phyloP scores from a whole-genome alignment of 1,140 invertebrate genomes.

The Himalopsyche phryganea region DNA sequence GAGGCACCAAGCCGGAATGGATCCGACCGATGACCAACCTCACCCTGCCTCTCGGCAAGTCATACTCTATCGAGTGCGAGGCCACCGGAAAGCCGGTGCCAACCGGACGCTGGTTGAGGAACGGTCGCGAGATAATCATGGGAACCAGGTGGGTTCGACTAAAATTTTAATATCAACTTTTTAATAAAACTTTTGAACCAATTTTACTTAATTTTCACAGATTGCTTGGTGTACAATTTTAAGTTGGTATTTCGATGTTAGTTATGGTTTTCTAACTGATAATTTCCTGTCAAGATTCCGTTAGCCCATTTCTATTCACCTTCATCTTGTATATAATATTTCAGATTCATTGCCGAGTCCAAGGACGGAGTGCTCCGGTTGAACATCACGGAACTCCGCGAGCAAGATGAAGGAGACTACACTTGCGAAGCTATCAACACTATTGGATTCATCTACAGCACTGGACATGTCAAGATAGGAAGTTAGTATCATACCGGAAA shows the following conservation, averaged over 20 bases:
- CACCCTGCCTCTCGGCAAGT: slow-evolving; percentile 81
- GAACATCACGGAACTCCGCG: slow-evolving; percentile 85
- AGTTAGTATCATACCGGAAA: slow-evolving; percentile 52
- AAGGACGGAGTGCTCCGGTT: slow-evolving; percentile 81
- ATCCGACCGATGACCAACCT: slow-evolving; percentile 74
- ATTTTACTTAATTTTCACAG: too few relatives aligned
- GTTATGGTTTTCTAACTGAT: too few relatives aligned
- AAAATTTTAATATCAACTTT: not conserved
- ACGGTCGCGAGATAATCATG: slow-evolving; percentile 82
- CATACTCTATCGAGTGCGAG: slow-evolving; percentile 82
- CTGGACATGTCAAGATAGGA: slow-evolving; percentile 84
- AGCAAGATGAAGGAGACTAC: slow-evolving; percentile 93
- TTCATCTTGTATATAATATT: too few relatives aligned
- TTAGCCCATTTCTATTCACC: too few relatives aligned
- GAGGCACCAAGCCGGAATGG: slow-evolving; percentile 92
- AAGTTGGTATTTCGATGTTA: too few relatives aligned
- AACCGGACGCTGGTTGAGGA: slow-evolving; percentile 86
- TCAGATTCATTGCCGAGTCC: slow-evolving; percentile 64
- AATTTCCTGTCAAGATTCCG: too few relatives aligned
- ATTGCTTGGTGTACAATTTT: too few relatives aligned
- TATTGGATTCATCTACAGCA: slow-evolving; percentile 84
- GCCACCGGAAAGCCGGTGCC: slow-evolving; percentile 89
- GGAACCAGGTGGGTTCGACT: slow-evolving; percentile 40
- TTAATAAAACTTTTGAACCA: too few relatives aligned
- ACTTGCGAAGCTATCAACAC: slow-evolving; percentile 93